Percentiles rank a stretch among this genome's conserved stretches.
phyloP scores from a whole-genome alignment of 1,140 invertebrate genomes.

The Ctenoplectra terminalis region DNA sequence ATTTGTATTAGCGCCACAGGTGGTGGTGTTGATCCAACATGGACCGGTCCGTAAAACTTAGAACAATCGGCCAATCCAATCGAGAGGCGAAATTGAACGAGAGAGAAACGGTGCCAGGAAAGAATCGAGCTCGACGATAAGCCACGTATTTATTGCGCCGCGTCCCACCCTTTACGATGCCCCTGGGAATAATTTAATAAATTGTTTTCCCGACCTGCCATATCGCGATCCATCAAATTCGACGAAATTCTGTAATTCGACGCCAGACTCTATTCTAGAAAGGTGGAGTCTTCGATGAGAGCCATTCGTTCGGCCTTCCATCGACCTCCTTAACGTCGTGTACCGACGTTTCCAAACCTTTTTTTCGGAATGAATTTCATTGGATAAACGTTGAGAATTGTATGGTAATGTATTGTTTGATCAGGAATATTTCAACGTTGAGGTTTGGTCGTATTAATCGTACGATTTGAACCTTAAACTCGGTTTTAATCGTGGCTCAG shows the following conservation, averaged over 20 bases:
- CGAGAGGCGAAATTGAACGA: conserved; percentile 25
- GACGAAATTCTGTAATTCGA: neutral
- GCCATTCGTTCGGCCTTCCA: neutral
- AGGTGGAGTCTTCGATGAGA: neutral
- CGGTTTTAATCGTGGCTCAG: neutral
- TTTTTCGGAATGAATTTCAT: neutral
- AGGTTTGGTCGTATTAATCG: neutral
- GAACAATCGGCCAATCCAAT: conserved; percentile 51
- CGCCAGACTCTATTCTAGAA: neutral
- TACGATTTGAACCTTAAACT: neutral
- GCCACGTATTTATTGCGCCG: conserved; percentile 25
- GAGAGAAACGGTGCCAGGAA: neutral
- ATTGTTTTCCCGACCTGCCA: neutral
- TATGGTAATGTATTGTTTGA: neutral
- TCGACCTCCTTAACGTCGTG: neutral
- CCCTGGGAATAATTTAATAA: conserved; percentile 38
- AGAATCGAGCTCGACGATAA: conserved; percentile 30
- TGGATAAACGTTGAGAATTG: neutral
- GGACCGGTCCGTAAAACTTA: conserved; percentile 59
- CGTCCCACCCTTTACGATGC: neutral
- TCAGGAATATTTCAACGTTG: too few species aligned
- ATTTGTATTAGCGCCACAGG: conserved; percentile 67
- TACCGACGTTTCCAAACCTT: too few species aligned
- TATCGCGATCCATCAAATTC: conserved; percentile 23
- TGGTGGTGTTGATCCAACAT: conserved; percentile 60